Conservation (phyloP, 1,140 invertebrate species). For the Pseudoatta argentina region DNA sequence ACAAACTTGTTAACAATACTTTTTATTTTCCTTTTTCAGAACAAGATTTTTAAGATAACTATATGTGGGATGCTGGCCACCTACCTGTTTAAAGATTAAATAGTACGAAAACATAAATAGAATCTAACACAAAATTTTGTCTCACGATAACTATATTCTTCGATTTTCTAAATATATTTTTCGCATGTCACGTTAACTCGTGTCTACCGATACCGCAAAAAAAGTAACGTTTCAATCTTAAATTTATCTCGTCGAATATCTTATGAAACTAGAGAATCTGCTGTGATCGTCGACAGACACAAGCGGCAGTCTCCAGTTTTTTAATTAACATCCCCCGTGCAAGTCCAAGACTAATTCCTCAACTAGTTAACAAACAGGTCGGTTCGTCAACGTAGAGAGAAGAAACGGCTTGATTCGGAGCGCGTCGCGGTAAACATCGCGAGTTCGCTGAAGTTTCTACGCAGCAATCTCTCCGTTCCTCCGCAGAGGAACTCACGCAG, state of each 20-base stretch:
- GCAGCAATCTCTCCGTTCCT: constrained; percentile 52
- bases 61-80: too few relatives aligned
- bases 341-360: constrained; percentile 68
- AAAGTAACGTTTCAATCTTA: not conserved
- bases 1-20: too few relatives aligned
- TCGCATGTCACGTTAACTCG: not conserved
- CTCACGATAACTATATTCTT: not conserved
- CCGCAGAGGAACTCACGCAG: not conserved
- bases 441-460: constrained; percentile 68
- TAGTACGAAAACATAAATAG: not conserved
- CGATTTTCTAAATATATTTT: not conserved
- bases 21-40: too few relatives aligned
- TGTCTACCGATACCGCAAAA: not conserved
- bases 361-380: constrained; percentile 71
- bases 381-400: constrained; percentile 13
- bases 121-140: not conserved
- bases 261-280: not conserved
- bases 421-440: constrained; percentile 76
- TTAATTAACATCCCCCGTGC: constrained; percentile 75
- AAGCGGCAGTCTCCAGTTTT: constrained; percentile 64
- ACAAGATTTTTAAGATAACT: too few relatives aligned
- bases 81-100: too few relatives aligned
- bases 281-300: not conserved
- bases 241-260: not conserved
- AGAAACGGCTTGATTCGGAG: constrained; percentile 59